These are phyloP conservation scores for Aricia artaxerxes DNA, from an alignment of 2,888 invertebrate species.

Conservation along the genomic window DNA sequence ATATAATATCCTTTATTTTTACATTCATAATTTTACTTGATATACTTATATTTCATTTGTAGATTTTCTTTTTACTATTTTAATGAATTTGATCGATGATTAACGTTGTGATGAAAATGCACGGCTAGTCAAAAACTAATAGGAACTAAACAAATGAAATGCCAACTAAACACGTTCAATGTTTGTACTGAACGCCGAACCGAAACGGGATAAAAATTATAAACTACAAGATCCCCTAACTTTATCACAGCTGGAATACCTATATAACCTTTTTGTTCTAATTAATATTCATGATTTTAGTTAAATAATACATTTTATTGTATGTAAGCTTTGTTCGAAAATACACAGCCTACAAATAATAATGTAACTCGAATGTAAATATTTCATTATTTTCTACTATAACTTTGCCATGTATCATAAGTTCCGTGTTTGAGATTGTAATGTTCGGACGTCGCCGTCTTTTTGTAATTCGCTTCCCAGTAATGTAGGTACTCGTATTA, in stretches of 20 bases:
- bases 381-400: slow-evolving; percentile 14
- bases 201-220: no score
- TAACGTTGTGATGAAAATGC: background rate
- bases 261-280: background rate
- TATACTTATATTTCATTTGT: background rate
- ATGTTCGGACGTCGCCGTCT: slow-evolving; percentile 43
- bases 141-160: background rate
- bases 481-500: slow-evolving; percentile 21
- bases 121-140: slow-evolving; percentile 1
- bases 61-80: background rate
- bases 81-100: background rate
- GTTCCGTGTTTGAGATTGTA: slow-evolving; percentile 30
- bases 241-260: background rate
- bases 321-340: background rate
- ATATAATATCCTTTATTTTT: background rate
- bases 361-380: slow-evolving; percentile 18
- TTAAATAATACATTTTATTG: background rate
- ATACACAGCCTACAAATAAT: background rate
- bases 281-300: background rate
- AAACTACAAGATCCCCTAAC: background rate
- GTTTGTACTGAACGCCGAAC: background rate
- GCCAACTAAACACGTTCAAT: background rate
- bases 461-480: slow-evolving; percentile 30
- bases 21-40: background rate
- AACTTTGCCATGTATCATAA: slow-evolving; percentile 29